Conservation (phyloP, 2,797 vertebrate genomes). For the Hydrophis major region DNA sequence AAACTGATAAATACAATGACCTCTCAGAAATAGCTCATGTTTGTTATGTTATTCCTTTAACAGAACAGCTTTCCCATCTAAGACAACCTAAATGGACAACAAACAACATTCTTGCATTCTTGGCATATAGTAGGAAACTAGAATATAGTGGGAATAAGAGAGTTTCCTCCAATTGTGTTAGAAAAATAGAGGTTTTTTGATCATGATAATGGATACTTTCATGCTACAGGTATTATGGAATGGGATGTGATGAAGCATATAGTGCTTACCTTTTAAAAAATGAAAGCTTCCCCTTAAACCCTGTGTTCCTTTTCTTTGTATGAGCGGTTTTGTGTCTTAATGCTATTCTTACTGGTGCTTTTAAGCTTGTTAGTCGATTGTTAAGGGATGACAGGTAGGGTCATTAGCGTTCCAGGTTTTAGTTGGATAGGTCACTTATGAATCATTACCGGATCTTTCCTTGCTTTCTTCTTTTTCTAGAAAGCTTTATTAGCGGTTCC, state of each 20-base stretch:
- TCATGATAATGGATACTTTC: background rate
- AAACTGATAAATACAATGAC: background rate
- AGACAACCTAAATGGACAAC: background rate
- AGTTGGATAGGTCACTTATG: conserved; percentile 55
- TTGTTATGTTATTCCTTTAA: background rate
- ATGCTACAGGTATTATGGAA: background rate
- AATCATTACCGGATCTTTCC: conserved; percentile 52
- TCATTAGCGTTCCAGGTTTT: conserved; percentile 44
- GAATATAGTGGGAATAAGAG: background rate
- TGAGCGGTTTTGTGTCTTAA: background rate
- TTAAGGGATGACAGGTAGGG: conserved; percentile 57
- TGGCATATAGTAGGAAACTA: background rate
- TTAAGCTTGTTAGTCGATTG: conserved; percentile 52
- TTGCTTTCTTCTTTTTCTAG: background rate
- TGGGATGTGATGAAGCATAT: background rate
- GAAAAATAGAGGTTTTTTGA: background rate
- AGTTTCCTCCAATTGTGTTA: background rate
- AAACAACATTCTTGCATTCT: background rate
- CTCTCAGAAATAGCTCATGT: background rate
- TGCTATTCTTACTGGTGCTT: conserved; percentile 42
- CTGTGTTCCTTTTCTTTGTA: background rate
- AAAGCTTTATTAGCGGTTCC: background rate
- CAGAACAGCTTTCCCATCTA: background rate
- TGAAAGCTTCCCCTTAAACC: background rate
- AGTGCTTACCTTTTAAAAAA: conserved; percentile 49